Evolutionary conservation across 2,888 invertebrate genomes (phyloP), one percentile per base, ranked within the genome.

Genomic region (Phyto melanocephala): DNA sequence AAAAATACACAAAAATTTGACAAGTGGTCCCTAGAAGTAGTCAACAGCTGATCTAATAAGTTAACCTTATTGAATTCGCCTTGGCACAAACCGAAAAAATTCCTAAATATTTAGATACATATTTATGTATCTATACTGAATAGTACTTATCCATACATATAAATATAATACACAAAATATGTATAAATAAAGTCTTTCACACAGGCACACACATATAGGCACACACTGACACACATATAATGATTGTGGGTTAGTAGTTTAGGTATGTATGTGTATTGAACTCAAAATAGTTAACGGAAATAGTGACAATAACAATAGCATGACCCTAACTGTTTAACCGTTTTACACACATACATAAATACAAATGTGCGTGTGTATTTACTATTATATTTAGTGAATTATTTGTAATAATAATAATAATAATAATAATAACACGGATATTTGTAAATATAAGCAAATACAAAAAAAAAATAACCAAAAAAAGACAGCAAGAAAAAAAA

Each of bases 381-480:
- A 1, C 1, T 28, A 42, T 13, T 3, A 72, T 13, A 17, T 33
- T 74, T 50, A 74, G 33, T 54, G 45, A 56, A 74, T 74, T 56
- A 62, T 62, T 72, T 15, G 17, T 56, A 62, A 45, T 45, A 17
- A 45, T 17, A 45, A 45, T 45, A n/a, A n/a, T n/a, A n/a, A n/a
- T n/a, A n/a, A n/a, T n/a, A n/a, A n/a, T n/a, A 45, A 15, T 5
- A 45, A 45, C 17, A 45, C 45, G 7, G 33, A 33, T 33, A 6
- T n/a, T n/a, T n/a, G n/a, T 33, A 33, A 33, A 33, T 33, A 33
- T 33, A 6, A 17, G 17, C 17, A 40, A 50, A 50, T 2, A 13
- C 42, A 45, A 11, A 22, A 13, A 22, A 24, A 45, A 45, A 11
- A 17, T 37, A 56, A 56, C 7, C n/a, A n/a, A 7, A 35, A 10